These are phyloP conservation scores for Ciconia maguari DNA, from an alignment of 2,113 vertebrate species.

Conservation along the genomic window DNA sequence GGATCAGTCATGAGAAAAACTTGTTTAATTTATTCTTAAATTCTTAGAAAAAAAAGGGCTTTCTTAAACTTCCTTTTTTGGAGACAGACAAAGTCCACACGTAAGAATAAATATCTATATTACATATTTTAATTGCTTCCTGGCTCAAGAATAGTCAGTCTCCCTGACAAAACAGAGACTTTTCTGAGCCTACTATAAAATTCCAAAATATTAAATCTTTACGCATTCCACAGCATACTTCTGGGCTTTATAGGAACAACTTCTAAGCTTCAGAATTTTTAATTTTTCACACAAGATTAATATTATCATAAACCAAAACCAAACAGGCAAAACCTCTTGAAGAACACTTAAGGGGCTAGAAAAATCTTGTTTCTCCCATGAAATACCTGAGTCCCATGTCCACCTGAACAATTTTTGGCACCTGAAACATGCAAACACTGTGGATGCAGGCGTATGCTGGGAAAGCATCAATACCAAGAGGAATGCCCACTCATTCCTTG, in stretches of 20 bases:
- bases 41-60: not conserved
- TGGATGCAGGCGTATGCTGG: not conserved
- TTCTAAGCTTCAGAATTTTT: not conserved
- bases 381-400: not conserved
- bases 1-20: not conserved
- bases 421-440: not conserved
- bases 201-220: not conserved
- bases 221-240: not conserved
- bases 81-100: not conserved
- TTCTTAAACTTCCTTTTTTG: not conserved
- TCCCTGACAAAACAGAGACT: not conserved
- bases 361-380: not conserved
- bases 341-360: not conserved
- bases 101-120: not conserved
- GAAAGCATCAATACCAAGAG: not conserved
- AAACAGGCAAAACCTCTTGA: not conserved
- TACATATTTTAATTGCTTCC: not conserved
- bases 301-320: not conserved
- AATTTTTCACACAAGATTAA: not conserved
- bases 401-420: not conserved
- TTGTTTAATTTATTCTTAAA: not conserved
- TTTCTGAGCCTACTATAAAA: not conserved
- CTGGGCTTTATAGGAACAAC: not conserved
- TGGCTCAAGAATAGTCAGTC: not conserved
- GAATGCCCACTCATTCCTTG: not conserved